A percentile compares a stretch with the other conserved stretches of the same genome.
Conservation (phyloP, 1,140 invertebrate genomes). For the Brachionus asplanchnoidis region DNA sequence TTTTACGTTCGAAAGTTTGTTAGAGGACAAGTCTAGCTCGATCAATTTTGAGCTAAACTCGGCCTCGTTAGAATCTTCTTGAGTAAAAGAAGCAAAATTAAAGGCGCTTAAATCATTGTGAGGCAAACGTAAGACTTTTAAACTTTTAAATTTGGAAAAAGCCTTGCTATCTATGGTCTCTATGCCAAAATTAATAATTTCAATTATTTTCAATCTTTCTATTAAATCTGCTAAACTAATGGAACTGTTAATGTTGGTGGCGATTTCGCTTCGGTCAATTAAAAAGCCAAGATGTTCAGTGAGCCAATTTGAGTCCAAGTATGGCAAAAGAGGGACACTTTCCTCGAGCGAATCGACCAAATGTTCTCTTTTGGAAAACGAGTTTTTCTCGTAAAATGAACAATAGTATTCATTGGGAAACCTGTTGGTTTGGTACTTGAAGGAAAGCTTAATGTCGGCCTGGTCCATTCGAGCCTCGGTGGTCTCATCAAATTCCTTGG, state of each 20-base stretch:
- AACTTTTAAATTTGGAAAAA: background rate
- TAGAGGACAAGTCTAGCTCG: background rate
- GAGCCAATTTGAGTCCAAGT: background rate
- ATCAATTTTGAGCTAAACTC: background rate
- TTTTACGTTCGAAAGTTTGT: background rate
- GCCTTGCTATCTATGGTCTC: background rate
- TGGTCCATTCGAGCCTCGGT: background rate
- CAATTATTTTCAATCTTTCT: background rate
- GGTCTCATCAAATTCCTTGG: background rate
- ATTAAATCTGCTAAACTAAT: background rate
- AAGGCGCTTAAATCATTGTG: background rate
- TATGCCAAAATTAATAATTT: background rate
- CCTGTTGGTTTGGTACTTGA: conserved; percentile 9
- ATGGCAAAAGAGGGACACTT: background rate
- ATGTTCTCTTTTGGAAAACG: background rate
- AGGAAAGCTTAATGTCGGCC: background rate
- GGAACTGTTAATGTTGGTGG: background rate
- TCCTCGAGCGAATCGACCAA: background rate
- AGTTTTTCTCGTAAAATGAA: background rate
- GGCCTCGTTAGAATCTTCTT: background rate
- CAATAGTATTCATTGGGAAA: conserved; percentile 21
- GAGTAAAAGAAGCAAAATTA: background rate
- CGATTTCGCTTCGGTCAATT: background rate
- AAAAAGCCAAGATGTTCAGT: background rate
- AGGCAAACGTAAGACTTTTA: background rate